Conservation (phyloP, 2,113 vertebrate genomes). For the Rhea americana region DNA sequence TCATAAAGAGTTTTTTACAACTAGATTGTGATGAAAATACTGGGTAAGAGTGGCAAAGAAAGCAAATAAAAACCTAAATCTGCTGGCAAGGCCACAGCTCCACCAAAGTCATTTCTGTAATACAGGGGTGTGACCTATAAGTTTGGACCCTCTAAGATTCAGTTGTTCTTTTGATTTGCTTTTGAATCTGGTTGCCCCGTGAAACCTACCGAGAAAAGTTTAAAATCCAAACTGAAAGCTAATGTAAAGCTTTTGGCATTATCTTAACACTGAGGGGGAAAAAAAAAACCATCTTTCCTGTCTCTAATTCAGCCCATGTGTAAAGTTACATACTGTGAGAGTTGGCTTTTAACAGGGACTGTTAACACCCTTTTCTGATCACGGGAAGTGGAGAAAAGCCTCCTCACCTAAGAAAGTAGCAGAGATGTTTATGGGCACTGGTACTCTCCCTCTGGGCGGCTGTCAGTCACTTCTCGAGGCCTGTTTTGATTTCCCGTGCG, state of each 20-base stretch:
- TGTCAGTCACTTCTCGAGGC: neutral
- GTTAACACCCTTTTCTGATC: conserved; percentile 50
- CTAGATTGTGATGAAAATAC: neutral
- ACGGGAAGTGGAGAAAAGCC: conserved; percentile 28
- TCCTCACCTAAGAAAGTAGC: conserved; percentile 20
- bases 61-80: neutral
- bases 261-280: conserved; percentile 4
- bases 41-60: neutral
- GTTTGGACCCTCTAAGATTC: neutral
- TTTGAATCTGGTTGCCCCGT: neutral
- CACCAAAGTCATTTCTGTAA: neutral
- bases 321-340: neutral
- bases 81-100: neutral
- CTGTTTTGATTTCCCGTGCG: neutral
- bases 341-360: conserved; percentile 39
- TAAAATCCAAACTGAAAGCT: neutral
- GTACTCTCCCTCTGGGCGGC: neutral
- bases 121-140: neutral
- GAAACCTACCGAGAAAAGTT: neutral
- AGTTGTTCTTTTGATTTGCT: neutral
- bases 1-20: neutral
- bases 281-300: conserved; percentile 40
- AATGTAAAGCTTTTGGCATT: conserved; percentile 54
- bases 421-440: neutral
- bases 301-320: conserved; percentile 66